These are phyloP conservation scores for Hoplodrina ambigua DNA, from an alignment of 2,888 invertebrate species.

Conservation along the genomic window DNA sequence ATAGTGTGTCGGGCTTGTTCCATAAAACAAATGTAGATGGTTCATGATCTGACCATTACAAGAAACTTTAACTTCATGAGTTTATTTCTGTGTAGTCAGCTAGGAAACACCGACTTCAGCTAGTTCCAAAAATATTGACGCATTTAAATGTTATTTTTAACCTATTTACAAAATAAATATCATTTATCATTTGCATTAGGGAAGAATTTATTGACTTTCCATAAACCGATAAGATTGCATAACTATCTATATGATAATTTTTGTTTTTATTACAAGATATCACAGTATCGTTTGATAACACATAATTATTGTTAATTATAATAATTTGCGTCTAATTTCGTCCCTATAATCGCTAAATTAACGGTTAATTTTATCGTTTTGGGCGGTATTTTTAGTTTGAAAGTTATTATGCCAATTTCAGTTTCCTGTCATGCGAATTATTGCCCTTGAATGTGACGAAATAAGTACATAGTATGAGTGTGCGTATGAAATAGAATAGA, in stretches of 20 bases:
- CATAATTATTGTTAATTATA: slow-evolving; percentile 21
- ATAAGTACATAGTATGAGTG: slow-evolving; percentile 4
- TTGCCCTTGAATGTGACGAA: slow-evolving; percentile 46
- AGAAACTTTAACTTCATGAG: no score
- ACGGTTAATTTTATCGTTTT: slow-evolving; percentile 32
- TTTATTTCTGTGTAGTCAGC: no score
- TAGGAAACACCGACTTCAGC: no score
- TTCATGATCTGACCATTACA: no score
- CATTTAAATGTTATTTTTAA: background rate
- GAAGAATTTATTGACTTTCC: slow-evolving; percentile 26
- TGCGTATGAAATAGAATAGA: background rate
- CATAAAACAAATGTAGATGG: no score
- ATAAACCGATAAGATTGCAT: slow-evolving; percentile 36
- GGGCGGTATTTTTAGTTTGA: slow-evolving; percentile 33
- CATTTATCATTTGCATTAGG: background rate
- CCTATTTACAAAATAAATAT: background rate
- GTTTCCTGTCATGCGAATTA: slow-evolving; percentile 45
- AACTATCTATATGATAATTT: slow-evolving; percentile 11
- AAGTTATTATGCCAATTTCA: slow-evolving; percentile 45
- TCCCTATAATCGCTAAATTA: slow-evolving; percentile 21
- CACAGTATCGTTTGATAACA: slow-evolving; percentile 24
- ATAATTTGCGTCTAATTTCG: slow-evolving; percentile 22
- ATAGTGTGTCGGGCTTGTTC: no score
- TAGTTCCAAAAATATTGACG: background rate
- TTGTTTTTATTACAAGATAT: slow-evolving; percentile 21